Conservation (phyloP, 2,888 invertebrate genomes). For the Coecobrya sp. region DNA sequence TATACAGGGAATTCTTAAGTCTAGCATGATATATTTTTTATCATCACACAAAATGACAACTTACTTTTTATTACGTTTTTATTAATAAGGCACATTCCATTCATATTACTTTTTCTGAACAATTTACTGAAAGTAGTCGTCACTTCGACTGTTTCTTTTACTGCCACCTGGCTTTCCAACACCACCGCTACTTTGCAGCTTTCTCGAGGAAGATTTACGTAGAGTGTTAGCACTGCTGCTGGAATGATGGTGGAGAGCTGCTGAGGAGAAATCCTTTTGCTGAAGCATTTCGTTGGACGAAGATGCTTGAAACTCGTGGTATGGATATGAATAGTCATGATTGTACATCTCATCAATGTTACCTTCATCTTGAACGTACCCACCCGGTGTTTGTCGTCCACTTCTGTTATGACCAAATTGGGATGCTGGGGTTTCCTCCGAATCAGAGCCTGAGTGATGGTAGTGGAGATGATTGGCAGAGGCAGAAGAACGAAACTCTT, state of each 20-base stretch:
- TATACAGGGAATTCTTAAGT: too few relatives aligned
- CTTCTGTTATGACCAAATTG: neutral
- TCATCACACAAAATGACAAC: too few relatives aligned
- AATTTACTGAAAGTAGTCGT: conserved; percentile 4
- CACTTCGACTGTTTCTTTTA: neutral
- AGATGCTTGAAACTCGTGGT: neutral
- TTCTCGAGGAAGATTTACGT: neutral
- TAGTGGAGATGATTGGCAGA: neutral
- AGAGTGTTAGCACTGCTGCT: neutral
- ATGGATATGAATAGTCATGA: conserved; percentile 37
- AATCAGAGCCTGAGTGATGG: neutral
- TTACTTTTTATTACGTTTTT: neutral
- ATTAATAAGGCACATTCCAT: conserved; percentile 12
- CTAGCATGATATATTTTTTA: too few relatives aligned
- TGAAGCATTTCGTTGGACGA: neutral
- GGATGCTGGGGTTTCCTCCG: neutral
- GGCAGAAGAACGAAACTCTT: conserved; percentile 7
- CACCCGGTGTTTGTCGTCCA: neutral
- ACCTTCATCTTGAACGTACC: neutral
- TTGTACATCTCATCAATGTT: neutral
- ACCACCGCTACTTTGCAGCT: neutral
- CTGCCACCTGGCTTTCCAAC: neutral
- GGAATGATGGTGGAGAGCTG: neutral
- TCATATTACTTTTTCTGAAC: neutral
- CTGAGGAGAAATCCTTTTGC: neutral